Percentiles rank a stretch among this genome's conserved stretches.
phyloP scores from a whole-genome alignment of 2,888 invertebrate species.

The Lissocephala sabroskyi region DNA sequence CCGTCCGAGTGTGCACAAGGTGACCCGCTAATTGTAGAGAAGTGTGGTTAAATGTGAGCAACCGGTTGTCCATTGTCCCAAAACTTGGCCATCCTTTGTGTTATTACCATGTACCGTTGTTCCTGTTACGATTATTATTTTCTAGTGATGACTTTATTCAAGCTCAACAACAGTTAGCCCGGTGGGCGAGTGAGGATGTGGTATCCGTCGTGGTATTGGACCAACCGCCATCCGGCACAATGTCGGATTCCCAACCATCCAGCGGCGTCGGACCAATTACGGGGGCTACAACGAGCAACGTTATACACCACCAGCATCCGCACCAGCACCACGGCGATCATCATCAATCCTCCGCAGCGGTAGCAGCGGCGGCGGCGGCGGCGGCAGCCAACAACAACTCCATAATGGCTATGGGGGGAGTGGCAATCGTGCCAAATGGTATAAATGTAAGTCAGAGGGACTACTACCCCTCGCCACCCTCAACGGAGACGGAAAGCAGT shows the following conservation, averaged over 20 bases:
- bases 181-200: slow-evolving; percentile 93
- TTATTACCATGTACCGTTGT: slow-evolving; percentile 76
- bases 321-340: slow-evolving; percentile 72
- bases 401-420: slow-evolving; percentile 62
- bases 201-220: slow-evolving; percentile 76
- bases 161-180: slow-evolving; percentile 97
- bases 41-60: no score
- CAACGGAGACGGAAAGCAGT: slow-evolving; percentile 75
- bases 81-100: slow-evolving; percentile 33
- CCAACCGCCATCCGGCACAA: slow-evolving; percentile 70
- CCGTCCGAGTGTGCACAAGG: no score
- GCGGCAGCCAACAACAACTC: slow-evolving; percentile 54
- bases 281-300: slow-evolving; percentile 74
- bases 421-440: slow-evolving; percentile 72
- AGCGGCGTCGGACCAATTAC: slow-evolving; percentile 75
- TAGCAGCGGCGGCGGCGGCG: slow-evolving; percentile 50
- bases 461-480: slow-evolving; percentile 73
- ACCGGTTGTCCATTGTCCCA: no score
- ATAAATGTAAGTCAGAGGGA: slow-evolving; percentile 74
- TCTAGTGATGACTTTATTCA: slow-evolving; percentile 98
- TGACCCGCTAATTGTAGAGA: no score
- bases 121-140: slow-evolving; percentile 87
- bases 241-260: slow-evolving; percentile 73
- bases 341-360: slow-evolving; percentile 68
- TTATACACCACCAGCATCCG: slow-evolving; percentile 74